Evolutionary conservation across 2,888 invertebrate genomes (phyloP).

Genomic region (Zygogramma bicolorata): DNA sequence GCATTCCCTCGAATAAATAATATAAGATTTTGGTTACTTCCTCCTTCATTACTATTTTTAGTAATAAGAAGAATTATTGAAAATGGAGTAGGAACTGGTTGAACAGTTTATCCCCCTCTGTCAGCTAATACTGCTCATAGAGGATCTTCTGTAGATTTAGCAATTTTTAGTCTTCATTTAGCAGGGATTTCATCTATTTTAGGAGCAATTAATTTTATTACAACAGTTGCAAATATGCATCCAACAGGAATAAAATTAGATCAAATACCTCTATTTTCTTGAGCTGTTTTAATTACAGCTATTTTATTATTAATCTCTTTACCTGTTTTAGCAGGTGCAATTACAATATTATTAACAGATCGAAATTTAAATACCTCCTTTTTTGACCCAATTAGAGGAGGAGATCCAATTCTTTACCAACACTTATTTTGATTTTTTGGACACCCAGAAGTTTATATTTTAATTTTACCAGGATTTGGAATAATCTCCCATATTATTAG

Average conservation of each 20-base stretch:
- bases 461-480: conserved; percentile 68
- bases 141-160: conserved; percentile 72
- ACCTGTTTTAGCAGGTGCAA: conserved; percentile 83
- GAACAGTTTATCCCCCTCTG: conserved; percentile 68
- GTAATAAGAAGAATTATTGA: conserved; percentile 73
- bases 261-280: conserved; percentile 79
- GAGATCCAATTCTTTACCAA: conserved; percentile 85
- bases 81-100: conserved; percentile 81
- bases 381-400: conserved; percentile 84
- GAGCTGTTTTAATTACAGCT: conserved; percentile 78
- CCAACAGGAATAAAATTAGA: conserved; percentile 72
- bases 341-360: conserved; percentile 83
- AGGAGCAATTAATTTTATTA: conserved; percentile 85
- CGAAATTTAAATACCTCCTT: conserved; percentile 86
- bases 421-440: conserved; percentile 92
- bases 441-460: conserved; percentile 88
- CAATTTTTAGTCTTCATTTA: conserved; percentile 82
- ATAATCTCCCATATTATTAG: conserved; percentile 84
- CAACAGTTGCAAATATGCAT: conserved; percentile 81
- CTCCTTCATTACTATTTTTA: conserved; percentile 74
- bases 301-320: conserved; percentile 76
- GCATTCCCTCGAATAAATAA: conserved; percentile 87
- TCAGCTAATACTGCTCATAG: conserved; percentile 26
- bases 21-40: conserved; percentile 85
- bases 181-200: conserved; percentile 81